Evolutionary conservation across 2,888 invertebrate species (phyloP), one percentile per base, ranked within the genome.

Genomic region (Drosophila paracracens): DNA sequence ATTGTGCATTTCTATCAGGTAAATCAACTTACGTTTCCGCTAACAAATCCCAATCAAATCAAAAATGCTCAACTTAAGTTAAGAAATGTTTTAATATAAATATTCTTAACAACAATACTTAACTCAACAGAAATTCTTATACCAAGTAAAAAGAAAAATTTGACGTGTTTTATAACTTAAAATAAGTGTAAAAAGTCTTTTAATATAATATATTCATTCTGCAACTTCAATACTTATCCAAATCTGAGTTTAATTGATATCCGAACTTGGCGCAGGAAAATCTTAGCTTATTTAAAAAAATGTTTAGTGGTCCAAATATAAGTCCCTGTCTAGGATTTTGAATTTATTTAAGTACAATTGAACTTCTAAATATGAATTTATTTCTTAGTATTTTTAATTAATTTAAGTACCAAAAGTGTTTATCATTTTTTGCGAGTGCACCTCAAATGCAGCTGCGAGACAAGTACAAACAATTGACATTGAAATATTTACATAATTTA

Each of bases 1-100:
- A 98, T 94, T 97, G 97, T 91, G 97, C 98, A 76, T 98, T 98
- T 94, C 94, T 98, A 93, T 97, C 97, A 94, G 97, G 97, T 97
- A 92, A 81, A 56, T 27, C 7, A n/a, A 27, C n/a, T 16, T 11
- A 18, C 38, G 25, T 4, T 25, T 46, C 8, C 46, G 4, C 13
- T 4, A 21, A 1, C 13, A 11, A 40, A 6, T 6, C 5, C n/a
- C 40, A n/a, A 40, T 8, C 8, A n/a, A 40, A n/a, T n/a, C 5
- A 40, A 40, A 40, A 38, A 8, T 18, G 8, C 16, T 31, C 51
- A 38, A 38, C 1, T 38, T 8, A n/a, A 38, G 0, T 21, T 21
- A 43, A 6, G 11, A 3, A 21, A 43, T 13, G 10, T 43, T 6
- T 13, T 18, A 11, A 40, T 40, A 40, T 11, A 40, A n/a, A 10